Base-by-base conservation (phyloP, 2,888 invertebrate genomes). In the Boloria selene region DNA sequence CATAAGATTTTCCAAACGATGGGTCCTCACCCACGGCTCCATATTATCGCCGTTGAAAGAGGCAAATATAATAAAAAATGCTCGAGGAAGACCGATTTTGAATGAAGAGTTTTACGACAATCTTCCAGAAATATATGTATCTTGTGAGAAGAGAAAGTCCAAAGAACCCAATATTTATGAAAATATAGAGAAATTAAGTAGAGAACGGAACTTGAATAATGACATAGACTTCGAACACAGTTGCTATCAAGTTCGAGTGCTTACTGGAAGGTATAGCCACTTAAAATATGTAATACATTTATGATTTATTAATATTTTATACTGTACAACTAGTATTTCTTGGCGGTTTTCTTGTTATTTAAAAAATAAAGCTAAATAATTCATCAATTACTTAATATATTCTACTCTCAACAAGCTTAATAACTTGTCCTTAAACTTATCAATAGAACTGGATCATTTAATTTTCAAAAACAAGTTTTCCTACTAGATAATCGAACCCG, bases 11-110 rank as follows among this genome's bases (percentile, higher is more conserved):
- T 86, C 88, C 56, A 79, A 87, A n/a, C 82, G 93, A 18, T 93
- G 93, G 93, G 88, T 93, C 42, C 80, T 93, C 5, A 92, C 93
- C 0, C 93, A 93, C 71, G 93, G 93, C 3, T 91, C 92, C 31
- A 85, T 93, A 13, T 80, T 93, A 16, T 88, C 88, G 0, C 87
- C 92, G 0, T 71, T 90, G n/a, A 85, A 90, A 71, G 88, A 90
- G 69, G 90, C 88, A 0, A 80, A 83, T 31, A 75, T 84, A 6
- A 83, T 90, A n/a, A 81, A 85, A 65, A 82, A 86, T 53, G 78
- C 85, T 0, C 85, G 81, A 72, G 87, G 90, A 0, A 89, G 88
- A 61, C 84, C 89, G 0, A 88, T 91, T 2, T 64, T 90, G 2
- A 89, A 81, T 68, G 90, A 91, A 0, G 87, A 86, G 18, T 91